A percentile compares a stretch with the other conserved stretches of the same genome.
Conservation (phyloP, 2,797 vertebrate genomes). For the Takifugu ocellatus region DNA sequence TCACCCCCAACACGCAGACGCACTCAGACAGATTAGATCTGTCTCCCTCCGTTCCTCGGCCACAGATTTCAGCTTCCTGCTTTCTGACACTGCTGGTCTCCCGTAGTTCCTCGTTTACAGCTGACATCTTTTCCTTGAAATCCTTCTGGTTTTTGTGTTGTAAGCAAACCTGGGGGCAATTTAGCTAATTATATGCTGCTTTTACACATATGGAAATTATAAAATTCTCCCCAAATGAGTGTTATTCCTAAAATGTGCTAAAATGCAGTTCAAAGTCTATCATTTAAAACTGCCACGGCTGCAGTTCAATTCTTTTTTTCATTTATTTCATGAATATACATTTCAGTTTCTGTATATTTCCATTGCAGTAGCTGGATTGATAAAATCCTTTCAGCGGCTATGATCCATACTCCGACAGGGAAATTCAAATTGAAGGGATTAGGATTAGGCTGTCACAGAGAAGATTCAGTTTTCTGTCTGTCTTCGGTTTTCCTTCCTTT, state of each 20-base stretch:
- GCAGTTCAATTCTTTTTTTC: too few species aligned
- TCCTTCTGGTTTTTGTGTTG: background rate
- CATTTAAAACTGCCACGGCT: background rate
- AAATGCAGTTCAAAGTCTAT: background rate
- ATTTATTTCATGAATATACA: background rate
- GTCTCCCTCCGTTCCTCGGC: slow-evolving; percentile 16
- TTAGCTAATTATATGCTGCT: background rate
- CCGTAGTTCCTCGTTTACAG: too few species aligned
- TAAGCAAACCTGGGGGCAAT: background rate
- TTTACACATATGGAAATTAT: background rate
- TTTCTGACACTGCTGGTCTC: slow-evolving; percentile 25
- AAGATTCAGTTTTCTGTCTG: background rate
- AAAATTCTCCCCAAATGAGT: too few species aligned
- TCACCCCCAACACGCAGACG: slow-evolving; percentile 11
- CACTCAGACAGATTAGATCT: slow-evolving; percentile 26
- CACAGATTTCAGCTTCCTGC: slow-evolving; percentile 24
- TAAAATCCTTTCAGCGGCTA: background rate
- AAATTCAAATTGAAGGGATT: slow-evolving; percentile 24
- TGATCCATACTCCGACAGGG: background rate
- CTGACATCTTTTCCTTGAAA: background rate
- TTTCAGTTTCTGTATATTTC: slow-evolving; percentile 5
- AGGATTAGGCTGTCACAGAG: slow-evolving; percentile 17
- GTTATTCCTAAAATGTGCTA: too few species aligned
- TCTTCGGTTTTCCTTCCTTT: background rate
- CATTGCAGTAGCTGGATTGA: slow-evolving; percentile 3